phyloP scores from a whole-genome alignment of 2,888 invertebrate species.

The Pinctada fucata region DNA sequence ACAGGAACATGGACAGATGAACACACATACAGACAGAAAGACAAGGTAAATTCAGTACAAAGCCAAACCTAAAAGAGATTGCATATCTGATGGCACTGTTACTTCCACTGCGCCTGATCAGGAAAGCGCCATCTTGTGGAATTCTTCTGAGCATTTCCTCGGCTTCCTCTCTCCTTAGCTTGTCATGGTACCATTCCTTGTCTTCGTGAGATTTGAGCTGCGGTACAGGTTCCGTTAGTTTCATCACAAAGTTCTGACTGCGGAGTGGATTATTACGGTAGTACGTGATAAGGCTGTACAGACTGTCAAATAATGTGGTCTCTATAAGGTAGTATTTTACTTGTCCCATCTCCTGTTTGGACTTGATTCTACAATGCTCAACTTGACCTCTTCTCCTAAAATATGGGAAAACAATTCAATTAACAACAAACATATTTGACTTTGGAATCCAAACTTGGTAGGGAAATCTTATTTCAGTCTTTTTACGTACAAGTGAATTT shows the following conservation, averaged over 20 bases:
- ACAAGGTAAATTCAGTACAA: too few species aligned
- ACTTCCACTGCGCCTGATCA: conserved; percentile 93
- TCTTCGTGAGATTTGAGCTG: conserved; percentile 96
- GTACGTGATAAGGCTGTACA: conserved; percentile 93
- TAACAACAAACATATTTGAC: too few species aligned
- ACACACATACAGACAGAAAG: too few species aligned
- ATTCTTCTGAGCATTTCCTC: conserved; percentile 92
- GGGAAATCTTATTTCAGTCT: too few species aligned
- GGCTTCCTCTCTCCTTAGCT: conserved; percentile 87
- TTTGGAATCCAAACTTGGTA: background rate
- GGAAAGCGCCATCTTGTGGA: conserved; percentile 93
- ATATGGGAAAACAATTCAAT: conserved; percentile 22
- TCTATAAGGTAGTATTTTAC: conserved; percentile 95
- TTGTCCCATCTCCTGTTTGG: conserved; percentile 88
- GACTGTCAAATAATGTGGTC: conserved; percentile 90
- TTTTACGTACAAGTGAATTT: too few species aligned
- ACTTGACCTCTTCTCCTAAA: conserved; percentile 85
- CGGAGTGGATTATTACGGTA: conserved; percentile 91
- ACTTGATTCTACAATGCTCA: conserved; percentile 93
- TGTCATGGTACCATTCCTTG: conserved; percentile 94
- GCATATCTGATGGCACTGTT: conserved; percentile 86
- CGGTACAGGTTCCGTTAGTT: conserved; percentile 92
- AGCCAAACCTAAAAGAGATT: conserved; percentile 90
- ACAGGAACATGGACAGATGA: too few species aligned
- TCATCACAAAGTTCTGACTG: conserved; percentile 93